phyloP scores from a whole-genome alignment of 2,888 invertebrate species.

The Cetonia aurata region DNA sequence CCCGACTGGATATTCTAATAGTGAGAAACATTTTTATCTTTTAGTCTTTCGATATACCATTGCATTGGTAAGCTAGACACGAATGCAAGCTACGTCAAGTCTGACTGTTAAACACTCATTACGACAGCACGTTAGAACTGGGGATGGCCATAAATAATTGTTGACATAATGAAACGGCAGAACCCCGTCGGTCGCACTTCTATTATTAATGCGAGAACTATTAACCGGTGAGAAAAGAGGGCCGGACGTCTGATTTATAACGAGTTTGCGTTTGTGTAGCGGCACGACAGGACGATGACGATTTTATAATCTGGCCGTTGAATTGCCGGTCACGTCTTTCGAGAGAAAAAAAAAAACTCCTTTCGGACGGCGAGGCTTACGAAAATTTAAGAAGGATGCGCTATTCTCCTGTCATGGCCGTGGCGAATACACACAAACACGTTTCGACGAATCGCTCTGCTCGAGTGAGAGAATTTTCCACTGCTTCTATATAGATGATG shows the following conservation, averaged over 20 bases:
- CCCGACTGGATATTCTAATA: no score
- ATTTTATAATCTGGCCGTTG: slow-evolving; percentile 2
- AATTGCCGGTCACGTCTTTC: slow-evolving; percentile 7
- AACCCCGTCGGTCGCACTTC: background rate
- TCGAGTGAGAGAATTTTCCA: no score
- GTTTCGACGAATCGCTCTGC: background rate
- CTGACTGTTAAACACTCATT: no score
- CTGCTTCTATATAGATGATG: no score
- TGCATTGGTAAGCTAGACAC: no score
- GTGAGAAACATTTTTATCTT: no score
- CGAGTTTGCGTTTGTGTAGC: background rate
- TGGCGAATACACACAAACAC: slow-evolving; percentile 1
- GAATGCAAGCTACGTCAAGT: background rate
- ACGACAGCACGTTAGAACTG: no score
- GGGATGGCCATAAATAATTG: background rate
- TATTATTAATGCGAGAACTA: background rate
- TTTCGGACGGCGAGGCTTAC: background rate
- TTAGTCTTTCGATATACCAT: no score
- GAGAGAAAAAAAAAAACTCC: background rate
- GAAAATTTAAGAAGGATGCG: slow-evolving; percentile 8
- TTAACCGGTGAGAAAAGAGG: slow-evolving; percentile 5
- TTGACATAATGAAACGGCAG: slow-evolving; percentile 11
- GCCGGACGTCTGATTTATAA: slow-evolving; percentile 5
- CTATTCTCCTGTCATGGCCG: slow-evolving; percentile 13
- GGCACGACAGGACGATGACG: background rate